These are phyloP conservation scores for Andricus quercusramuli DNA, from an alignment of 2,888 invertebrate genomes.

Conservation along the genomic window DNA sequence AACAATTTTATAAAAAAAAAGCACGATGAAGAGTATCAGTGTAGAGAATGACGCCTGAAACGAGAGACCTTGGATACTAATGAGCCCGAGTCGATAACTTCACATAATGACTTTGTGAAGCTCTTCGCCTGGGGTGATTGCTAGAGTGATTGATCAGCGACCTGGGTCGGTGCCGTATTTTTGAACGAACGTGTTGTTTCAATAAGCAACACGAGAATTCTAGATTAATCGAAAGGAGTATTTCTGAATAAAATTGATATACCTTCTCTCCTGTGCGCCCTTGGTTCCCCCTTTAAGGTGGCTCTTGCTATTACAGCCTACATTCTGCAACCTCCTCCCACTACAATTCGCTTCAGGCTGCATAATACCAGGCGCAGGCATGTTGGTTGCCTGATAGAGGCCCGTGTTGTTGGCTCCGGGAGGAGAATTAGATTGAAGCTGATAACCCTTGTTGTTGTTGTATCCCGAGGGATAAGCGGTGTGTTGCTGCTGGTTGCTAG, in stretches of 20 bases:
- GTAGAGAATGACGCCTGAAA: no score
- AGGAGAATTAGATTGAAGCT: conserved; percentile 66
- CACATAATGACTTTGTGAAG: no score
- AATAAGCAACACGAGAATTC: no score
- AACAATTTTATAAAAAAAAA: no score
- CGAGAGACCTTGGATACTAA: no score
- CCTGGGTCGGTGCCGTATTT: no score
- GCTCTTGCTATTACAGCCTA: conserved; percentile 75
- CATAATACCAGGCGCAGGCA: conserved; percentile 66
- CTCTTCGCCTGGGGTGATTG: no score
- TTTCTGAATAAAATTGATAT: background rate
- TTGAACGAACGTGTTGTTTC: no score
- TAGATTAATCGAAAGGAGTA: background rate
- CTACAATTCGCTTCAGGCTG: conserved; percentile 65
- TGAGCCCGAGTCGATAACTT: no score
- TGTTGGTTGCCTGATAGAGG: conserved; percentile 68
- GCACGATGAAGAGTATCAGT: no score
- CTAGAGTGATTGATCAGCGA: no score
- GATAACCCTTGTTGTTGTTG: conserved; percentile 68
- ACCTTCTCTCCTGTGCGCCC: conserved; percentile 71
- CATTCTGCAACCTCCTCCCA: conserved; percentile 70
- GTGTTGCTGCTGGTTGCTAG: conserved; percentile 57
- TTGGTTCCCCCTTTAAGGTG: conserved; percentile 72
- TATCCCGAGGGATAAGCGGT: conserved; percentile 65
- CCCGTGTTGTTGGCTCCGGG: conserved; percentile 53